Evolutionary conservation across 2,797 vertebrate genomes (phyloP).

Genomic region (Toxotes lorentzi): DNA sequence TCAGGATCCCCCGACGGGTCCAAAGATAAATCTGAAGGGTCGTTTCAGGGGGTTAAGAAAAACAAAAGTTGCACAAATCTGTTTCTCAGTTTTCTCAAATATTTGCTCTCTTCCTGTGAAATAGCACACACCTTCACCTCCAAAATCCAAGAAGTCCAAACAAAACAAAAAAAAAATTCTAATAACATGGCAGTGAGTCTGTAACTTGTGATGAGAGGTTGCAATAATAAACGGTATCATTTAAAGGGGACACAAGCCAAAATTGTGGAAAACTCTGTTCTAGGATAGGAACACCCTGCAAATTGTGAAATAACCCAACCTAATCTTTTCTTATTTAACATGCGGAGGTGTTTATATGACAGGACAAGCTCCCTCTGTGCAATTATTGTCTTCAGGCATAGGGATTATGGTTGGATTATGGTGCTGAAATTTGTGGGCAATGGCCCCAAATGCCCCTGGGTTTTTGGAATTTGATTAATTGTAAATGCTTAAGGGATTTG

Average conservation of each 20-base stretch:
- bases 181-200: neutral
- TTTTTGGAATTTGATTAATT: neutral
- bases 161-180: too few relatives aligned
- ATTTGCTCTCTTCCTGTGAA: neutral
- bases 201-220: neutral
- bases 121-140: neutral
- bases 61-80: neutral
- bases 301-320: neutral
- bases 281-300: neutral
- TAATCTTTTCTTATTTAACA: neutral
- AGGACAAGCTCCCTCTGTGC: neutral
- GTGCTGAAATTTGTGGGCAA: neutral
- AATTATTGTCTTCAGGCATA: neutral
- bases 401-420: neutral
- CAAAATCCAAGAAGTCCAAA: neutral
- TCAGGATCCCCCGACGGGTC: neutral
- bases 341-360: neutral
- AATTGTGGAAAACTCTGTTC: neutral
- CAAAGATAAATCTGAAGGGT: neutral
- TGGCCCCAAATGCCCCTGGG: neutral
- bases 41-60: neutral
- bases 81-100: neutral
- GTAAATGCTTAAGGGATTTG: neutral
- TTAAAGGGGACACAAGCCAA: neutral
- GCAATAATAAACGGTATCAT: neutral